Base-by-base conservation (phyloP, 2,797 vertebrate genomes). In the Tokudaia tokunoshimensis region DNA sequence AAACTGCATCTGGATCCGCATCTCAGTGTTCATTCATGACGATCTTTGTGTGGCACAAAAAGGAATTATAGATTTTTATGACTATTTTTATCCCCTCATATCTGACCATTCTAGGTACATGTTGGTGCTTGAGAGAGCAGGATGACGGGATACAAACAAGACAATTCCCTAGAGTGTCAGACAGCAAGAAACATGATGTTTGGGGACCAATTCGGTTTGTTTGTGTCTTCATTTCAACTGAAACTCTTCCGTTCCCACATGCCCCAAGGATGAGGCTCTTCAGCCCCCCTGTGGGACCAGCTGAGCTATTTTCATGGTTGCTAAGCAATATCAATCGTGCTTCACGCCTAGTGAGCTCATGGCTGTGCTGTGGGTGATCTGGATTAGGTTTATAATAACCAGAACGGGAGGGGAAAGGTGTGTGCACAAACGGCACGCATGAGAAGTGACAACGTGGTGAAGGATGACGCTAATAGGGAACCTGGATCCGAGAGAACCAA, bases 331-430 rank as follows among this genome's bases (percentile, higher is more conserved):
- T 98, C 97, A 96, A 96, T 97, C 96, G 1, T 75, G 94, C 96
- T 97, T 98, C 97, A 96, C 70, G 92, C 98, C 97, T 92, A 96
- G 82, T 98, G 98, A 98, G 98, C 79, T 98, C 98, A 98, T 96
- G 96, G 96, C 78, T 91, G 5, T 97, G 95, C 98, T 96, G 78
- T 89, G 97, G 98, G 79, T 98, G 98, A 98, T 98, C 97, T 95
- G 59, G 98, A 96, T 98, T 98, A 98, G 98, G 97, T 97, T 96
- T 95, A 95, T 95, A 86, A 91, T 94, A 98, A 97, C 89, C 80
- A 82, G 85, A 93, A 97, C 89, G 94, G n/a, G 72, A 88, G 61
- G 92, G 85, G 90, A 95, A 98, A 98, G 96, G 97, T 98, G 96
- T 92, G 96, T 95, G 92, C 89, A 85, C 47, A 81, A 97, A 94